phyloP scores from a whole-genome alignment of 2,888 invertebrate genomes.

The Nymphalis urticae region DNA sequence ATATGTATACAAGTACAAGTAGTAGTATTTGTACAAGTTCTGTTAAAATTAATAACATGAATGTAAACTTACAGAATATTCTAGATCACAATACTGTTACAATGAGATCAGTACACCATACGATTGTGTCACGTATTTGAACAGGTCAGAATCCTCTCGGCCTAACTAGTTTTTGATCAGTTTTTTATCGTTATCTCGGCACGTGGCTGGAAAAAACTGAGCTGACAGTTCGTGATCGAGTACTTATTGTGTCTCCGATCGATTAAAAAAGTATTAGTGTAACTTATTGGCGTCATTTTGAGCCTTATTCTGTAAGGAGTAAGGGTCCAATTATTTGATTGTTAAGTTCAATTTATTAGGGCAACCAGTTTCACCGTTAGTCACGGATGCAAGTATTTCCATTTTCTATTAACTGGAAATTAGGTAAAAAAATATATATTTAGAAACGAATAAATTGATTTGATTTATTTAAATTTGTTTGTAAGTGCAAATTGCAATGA shows the following conservation, averaged over 20 bases:
- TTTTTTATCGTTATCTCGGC: conserved; percentile 38
- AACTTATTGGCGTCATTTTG: not conserved
- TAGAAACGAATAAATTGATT: not conserved
- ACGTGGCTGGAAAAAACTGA: conserved; percentile 46
- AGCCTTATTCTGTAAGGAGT: conserved; percentile 22
- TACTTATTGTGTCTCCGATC: conserved; percentile 55
- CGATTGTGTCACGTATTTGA: conserved; percentile 12
- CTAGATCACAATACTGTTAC: not conserved
- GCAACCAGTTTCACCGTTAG: conserved; percentile 43
- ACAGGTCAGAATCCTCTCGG: conserved; percentile 27
- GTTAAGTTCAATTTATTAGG: conserved; percentile 3
- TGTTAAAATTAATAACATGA: too few species aligned
- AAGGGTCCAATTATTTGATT: conserved; percentile 33
- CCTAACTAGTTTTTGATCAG: conserved; percentile 29
- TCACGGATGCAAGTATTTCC: conserved; percentile 34
- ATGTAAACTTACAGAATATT: not conserved
- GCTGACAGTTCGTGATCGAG: conserved; percentile 68
- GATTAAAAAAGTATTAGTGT: conserved; percentile 43
- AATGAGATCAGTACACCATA: conserved; percentile 11
- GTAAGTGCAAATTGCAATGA: not conserved
- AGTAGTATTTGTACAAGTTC: too few species aligned
- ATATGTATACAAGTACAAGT: too few species aligned
- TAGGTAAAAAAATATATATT: not conserved
- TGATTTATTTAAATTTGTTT: not conserved
- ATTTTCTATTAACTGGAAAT: conserved; percentile 5